phyloP scores from a whole-genome alignment of 2,797 vertebrate species.

The Takifugu rubripes region DNA sequence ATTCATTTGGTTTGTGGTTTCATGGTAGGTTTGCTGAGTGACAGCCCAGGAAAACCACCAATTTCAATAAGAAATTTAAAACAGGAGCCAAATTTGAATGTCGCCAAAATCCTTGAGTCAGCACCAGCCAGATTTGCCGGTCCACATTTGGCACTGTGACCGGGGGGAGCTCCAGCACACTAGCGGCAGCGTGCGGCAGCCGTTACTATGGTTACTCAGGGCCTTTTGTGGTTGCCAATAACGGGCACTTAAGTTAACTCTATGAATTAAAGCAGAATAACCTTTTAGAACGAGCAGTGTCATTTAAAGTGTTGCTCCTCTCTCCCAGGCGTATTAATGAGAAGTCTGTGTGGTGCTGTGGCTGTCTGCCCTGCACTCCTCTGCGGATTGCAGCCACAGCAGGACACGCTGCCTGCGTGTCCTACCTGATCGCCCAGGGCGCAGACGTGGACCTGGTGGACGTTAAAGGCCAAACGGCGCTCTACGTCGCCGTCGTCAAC shows the following conservation, averaged over 20 bases:
- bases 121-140: too few species aligned
- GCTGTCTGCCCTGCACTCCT: slow-evolving; percentile 90
- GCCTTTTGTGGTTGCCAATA: too few species aligned
- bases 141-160: too few species aligned
- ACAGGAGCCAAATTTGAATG: too few species aligned
- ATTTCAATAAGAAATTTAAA: too few species aligned
- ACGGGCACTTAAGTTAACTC: too few species aligned
- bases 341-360: slow-evolving; percentile 93
- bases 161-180: too few species aligned
- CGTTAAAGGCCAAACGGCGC: slow-evolving; percentile 91
- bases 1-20: slow-evolving; percentile 30
- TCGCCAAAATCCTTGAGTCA: too few species aligned
- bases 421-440: slow-evolving; percentile 85
- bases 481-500: slow-evolving; percentile 90
- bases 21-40: slow-evolving; percentile 10
- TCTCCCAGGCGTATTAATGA: slow-evolving; percentile 86
- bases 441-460: slow-evolving; percentile 91
- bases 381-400: slow-evolving; percentile 89
- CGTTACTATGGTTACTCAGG: too few species aligned
- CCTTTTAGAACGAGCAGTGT: not conserved
- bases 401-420: slow-evolving; percentile 84
- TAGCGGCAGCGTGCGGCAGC: too few species aligned
- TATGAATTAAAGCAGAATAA: too few species aligned
- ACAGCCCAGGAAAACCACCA: slow-evolving; percentile 4
- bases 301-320: not conserved